A percentile compares a stretch with the other conserved stretches of the same genome.
Conservation (phyloP, 2,888 invertebrate genomes). For the Geophilus truncorum region DNA sequence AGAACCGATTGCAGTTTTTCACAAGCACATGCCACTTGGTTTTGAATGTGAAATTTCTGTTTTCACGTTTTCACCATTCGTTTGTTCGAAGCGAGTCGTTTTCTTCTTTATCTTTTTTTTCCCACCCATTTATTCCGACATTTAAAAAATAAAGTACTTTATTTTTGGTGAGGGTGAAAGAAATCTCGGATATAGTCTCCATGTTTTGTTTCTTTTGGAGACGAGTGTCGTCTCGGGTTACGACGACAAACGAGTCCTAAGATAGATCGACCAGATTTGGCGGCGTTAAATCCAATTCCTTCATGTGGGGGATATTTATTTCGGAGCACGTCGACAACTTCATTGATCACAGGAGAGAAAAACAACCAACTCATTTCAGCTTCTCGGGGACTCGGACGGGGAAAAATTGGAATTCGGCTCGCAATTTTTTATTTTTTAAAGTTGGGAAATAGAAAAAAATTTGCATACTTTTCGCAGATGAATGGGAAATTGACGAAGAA, state of each 20-base stretch:
- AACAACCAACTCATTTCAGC: conserved; percentile 23
- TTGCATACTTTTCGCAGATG: neutral
- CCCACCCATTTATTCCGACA: neutral
- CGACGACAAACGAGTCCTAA: conserved; percentile 23
- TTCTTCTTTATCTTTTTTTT: neutral
- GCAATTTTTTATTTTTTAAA: neutral
- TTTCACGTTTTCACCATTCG: neutral
- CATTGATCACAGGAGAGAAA: conserved; percentile 11
- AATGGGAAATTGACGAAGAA: neutral
- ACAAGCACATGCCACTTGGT: too few relatives aligned
- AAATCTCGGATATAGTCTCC: neutral
- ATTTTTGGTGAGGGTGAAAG: neutral
- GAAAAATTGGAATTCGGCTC: neutral
- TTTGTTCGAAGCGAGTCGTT: neutral
- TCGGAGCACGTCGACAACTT: conserved; percentile 25
- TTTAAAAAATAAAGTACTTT: conserved; percentile 13
- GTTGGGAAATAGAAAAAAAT: neutral
- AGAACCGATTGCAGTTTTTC: too few relatives aligned
- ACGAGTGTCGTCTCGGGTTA: conserved; percentile 21
- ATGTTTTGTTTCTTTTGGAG: neutral
- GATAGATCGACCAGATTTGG: conserved; percentile 24
- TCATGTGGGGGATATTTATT: conserved; percentile 25
- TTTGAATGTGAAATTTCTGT: too few relatives aligned
- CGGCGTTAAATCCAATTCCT: conserved; percentile 27
- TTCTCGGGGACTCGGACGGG: too few relatives aligned